Evolutionary conservation across 2,113 vertebrate genomes (phyloP), one percentile per base, ranked within the genome.

Genomic region (Microcebus jonahi): DNA sequence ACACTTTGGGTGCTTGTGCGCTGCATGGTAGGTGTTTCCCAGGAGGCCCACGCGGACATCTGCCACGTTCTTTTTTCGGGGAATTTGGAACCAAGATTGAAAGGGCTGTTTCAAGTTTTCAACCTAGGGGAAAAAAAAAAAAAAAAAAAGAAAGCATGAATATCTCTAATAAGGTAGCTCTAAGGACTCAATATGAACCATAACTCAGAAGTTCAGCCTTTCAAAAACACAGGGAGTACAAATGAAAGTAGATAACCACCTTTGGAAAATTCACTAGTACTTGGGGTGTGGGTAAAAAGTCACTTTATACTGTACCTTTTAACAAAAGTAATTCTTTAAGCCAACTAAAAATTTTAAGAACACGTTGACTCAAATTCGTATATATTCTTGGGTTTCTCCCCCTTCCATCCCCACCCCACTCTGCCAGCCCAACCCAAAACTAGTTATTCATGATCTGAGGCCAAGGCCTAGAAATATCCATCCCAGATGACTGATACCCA

Each of bases 61-160:
- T 0, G 73, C 96, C 45, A 73, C 0, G 6, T 94, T 95, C 86
- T 98, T 99, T 97, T 98, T 97, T 61, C 98, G 98, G 6, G 98
- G 90, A 45, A 98, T 98, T 23, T 98, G 98, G 13, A 98, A 88
- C 99, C 99, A 99, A 55, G 97, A 88, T 48, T 98, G 99, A 5
- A 96, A 11, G 4, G 98, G 65, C 23, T 48, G 96, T 97, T 98
- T 98, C 92, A 98, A 98, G 95, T 98, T 99, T 96, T 99, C 99
- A 21, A 95, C 94, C 98, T 98, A 84, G 99, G 45, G 45, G 5
- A 45, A 45, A 8, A 8, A 45, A 45, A 45, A 45, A 45, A 45
- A 8, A 25, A 68, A 12, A 81, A 31, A 75, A 18, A 95, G 29
- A 48, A 1, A 17, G 36, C 15, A 82, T 88, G 67, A 94, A 67